Percentiles rank a stretch among this genome's conserved stretches.
phyloP scores from a whole-genome alignment of 2,797 vertebrate genomes.

The Lindbergichthys nudifrons region DNA sequence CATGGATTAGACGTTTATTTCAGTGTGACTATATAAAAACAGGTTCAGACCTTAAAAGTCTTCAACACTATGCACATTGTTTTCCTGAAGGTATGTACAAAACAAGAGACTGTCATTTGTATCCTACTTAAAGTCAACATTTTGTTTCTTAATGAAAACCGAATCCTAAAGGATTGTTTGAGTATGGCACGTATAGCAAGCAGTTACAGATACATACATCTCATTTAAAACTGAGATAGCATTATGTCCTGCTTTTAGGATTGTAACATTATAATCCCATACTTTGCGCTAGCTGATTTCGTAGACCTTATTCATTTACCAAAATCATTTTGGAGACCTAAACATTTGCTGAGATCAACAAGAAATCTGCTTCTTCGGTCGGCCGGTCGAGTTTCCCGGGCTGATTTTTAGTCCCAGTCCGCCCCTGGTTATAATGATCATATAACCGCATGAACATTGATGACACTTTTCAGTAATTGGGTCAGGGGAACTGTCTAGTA shows the following conservation, averaged over 20 bases:
- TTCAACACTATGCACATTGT: no score
- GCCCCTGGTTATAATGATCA: conserved; percentile 11
- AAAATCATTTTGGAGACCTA: not conserved
- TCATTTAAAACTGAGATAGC: not conserved
- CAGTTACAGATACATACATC: not conserved
- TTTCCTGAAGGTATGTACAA: no score
- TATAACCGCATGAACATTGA: conserved; percentile 41
- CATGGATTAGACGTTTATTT: no score
- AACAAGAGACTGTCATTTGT: no score
- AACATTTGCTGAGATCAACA: conserved; percentile 6
- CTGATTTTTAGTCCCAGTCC: no score
- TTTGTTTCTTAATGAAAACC: no score
- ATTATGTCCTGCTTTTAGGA: not conserved
- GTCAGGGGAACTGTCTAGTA: conserved; percentile 36
- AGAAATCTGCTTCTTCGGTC: not conserved
- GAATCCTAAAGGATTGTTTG: no score
- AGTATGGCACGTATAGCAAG: not conserved
- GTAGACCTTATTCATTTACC: conserved; percentile 2
- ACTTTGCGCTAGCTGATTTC: not conserved
- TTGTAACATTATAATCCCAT: not conserved
- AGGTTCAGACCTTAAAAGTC: no score
- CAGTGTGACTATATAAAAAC: no score
- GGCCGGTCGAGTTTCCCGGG: no score
- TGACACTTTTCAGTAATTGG: conserved; percentile 42
- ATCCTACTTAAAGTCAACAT: no score